These are phyloP conservation scores for Ptilonorhynchus violaceus DNA, from an alignment of 2,113 vertebrate species.

Conservation along the genomic window DNA sequence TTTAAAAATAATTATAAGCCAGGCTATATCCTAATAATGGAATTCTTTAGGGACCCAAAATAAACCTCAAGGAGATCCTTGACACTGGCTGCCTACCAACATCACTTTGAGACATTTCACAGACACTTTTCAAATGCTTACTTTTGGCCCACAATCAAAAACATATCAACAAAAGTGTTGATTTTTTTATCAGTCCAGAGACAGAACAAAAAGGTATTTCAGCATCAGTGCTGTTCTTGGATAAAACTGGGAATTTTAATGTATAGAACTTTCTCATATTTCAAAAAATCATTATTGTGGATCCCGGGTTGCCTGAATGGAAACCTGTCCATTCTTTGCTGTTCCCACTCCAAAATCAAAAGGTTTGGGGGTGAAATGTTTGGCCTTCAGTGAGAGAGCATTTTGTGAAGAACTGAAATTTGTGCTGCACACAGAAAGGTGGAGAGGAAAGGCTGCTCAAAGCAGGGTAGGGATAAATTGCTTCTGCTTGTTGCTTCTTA, in stretches of 20 bases:
- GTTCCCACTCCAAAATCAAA: background rate
- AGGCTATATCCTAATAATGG: background rate
- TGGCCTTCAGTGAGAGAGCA: background rate
- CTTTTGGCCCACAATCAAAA: background rate
- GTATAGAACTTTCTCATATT: background rate
- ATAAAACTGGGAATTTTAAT: background rate
- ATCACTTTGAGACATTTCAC: background rate
- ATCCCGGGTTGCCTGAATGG: background rate
- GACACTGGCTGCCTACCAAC: background rate
- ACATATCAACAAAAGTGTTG: background rate
- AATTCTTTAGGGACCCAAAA: background rate
- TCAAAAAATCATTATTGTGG: background rate
- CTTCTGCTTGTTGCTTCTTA: background rate
- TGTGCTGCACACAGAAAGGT: accelerated
- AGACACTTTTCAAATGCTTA: background rate
- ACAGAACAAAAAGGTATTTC: background rate
- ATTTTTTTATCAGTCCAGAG: background rate
- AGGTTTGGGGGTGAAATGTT: background rate
- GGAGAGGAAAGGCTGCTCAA: background rate
- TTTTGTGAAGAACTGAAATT: background rate
- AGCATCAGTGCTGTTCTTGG: background rate
- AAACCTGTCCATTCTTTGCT: background rate
- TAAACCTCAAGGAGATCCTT: background rate
- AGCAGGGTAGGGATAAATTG: background rate
- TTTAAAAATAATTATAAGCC: background rate